Evolutionary conservation across 1,140 invertebrate genomes (phyloP).

Genomic region (Cheumatopsyche charites): DNA sequence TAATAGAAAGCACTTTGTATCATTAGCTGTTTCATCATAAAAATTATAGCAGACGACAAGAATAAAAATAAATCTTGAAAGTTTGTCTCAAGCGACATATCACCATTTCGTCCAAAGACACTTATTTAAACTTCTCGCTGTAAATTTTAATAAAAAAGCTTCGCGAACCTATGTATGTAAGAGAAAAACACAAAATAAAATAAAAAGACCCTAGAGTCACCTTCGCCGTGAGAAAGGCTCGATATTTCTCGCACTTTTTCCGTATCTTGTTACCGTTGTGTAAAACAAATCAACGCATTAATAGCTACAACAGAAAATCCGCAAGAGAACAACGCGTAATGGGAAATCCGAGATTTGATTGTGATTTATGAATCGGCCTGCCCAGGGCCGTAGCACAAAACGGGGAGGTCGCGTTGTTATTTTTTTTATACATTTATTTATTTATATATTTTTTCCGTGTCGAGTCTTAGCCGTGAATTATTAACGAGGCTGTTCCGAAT

Average conservation of each 20-base stretch:
- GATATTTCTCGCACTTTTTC: neutral
- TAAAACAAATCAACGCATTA: conserved; percentile 25
- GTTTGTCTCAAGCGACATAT: too few species aligned
- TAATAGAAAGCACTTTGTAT: too few species aligned
- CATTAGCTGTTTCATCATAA: too few species aligned
- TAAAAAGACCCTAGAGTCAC: too few species aligned
- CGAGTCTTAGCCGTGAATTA: conserved; percentile 26
- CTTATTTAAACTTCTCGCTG: too few species aligned
- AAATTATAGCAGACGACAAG: too few species aligned
- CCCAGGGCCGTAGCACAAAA: neutral
- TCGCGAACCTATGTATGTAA: too few species aligned
- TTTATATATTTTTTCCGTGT: conserved; percentile 4
- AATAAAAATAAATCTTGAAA: too few species aligned
- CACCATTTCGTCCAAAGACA: too few species aligned
- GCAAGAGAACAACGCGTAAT: conserved; percentile 16
- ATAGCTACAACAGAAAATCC: conserved; percentile 9
- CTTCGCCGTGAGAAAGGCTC: neutral
- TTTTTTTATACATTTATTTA: too few species aligned
- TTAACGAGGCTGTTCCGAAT: conserved; percentile 9
- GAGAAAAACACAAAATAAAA: too few species aligned
- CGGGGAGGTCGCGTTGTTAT: neutral
- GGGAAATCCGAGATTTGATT: conserved; percentile 33
- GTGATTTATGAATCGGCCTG: conserved; percentile 27
- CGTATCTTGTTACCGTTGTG: neutral
- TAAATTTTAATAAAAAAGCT: too few species aligned